Conservation (phyloP, 1,140 invertebrate species). For the Rhizoglyphus robini region DNA sequence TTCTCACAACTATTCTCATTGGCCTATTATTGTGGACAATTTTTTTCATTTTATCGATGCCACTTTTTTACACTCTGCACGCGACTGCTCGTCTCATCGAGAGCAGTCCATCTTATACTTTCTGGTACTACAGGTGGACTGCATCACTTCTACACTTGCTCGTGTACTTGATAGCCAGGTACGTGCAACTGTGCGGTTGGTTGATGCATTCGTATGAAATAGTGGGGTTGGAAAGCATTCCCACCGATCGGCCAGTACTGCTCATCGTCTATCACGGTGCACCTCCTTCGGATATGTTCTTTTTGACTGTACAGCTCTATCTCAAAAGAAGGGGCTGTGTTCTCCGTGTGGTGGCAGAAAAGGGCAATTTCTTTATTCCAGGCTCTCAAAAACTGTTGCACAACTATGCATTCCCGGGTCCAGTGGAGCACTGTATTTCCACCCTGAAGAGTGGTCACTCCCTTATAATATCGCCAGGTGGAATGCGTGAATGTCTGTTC, state of each 20-base stretch:
- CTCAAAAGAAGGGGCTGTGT: constrained; percentile 63
- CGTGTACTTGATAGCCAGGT: too few species aligned
- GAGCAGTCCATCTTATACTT: too few species aligned
- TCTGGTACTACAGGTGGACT: too few species aligned
- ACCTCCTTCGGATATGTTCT: constrained; percentile 91
- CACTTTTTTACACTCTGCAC: too few species aligned
- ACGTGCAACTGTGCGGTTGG: not conserved
- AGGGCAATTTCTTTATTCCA: constrained; percentile 81
- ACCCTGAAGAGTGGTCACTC: constrained; percentile 72
- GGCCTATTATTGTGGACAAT: too few species aligned
- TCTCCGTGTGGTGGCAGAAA: constrained; percentile 56
- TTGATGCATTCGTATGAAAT: constrained; percentile 58
- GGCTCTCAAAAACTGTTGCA: constrained; percentile 45
- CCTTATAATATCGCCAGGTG: constrained; percentile 83
- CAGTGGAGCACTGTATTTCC: constrained; percentile 69
- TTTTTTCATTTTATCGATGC: too few species aligned
- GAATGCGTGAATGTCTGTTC: constrained; percentile 80
- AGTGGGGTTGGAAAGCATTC: constrained; percentile 79
- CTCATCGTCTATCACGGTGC: constrained; percentile 95
- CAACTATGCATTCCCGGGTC: constrained; percentile 79
- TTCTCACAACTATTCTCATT: too few species aligned
- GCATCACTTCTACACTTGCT: too few species aligned
- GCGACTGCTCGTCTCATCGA: too few species aligned
- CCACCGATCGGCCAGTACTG: constrained; percentile 62
- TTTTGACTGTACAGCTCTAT: constrained; percentile 69